These are phyloP conservation scores for Neolamprologus falcicula DNA, from an alignment of 2,113 vertebrate genomes.

Conservation along the genomic window DNA sequence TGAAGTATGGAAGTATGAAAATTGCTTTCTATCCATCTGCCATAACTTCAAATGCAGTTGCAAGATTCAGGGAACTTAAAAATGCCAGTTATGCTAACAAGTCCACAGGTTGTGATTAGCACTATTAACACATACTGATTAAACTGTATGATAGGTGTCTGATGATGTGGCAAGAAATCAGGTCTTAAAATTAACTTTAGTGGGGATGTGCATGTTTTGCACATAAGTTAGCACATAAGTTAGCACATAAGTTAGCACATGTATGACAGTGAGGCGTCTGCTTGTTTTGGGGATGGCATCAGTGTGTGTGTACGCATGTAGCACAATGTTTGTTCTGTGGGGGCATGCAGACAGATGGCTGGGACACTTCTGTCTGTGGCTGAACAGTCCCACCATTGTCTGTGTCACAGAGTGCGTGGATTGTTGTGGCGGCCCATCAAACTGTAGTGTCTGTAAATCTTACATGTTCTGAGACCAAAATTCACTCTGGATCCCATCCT, in stretches of 20 bases:
- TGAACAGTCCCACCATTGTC: slow-evolving; percentile 69
- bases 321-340: slow-evolving; percentile 74
- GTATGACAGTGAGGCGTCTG: background rate
- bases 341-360: slow-evolving; percentile 71
- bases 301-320: slow-evolving; percentile 14
- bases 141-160: background rate
- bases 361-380: slow-evolving; percentile 63
- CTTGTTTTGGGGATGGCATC: slow-evolving; percentile 2
- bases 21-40: background rate
- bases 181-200: background rate
- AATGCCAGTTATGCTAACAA: background rate
- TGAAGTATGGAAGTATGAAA: background rate
- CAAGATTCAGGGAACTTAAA: background rate
- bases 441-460: slow-evolving; percentile 63
- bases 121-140: background rate
- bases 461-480: slow-evolving; percentile 28
- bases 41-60: background rate
- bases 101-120: background rate
- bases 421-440: slow-evolving; percentile 59
- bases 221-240: background rate
- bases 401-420: slow-evolving; percentile 46
- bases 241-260: background rate
- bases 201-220: background rate
- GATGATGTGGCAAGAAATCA: background rate
- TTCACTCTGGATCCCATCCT: background rate